Evolutionary conservation across 2,888 invertebrate species (phyloP).

Genomic region (Ochropacha duplaris): DNA sequence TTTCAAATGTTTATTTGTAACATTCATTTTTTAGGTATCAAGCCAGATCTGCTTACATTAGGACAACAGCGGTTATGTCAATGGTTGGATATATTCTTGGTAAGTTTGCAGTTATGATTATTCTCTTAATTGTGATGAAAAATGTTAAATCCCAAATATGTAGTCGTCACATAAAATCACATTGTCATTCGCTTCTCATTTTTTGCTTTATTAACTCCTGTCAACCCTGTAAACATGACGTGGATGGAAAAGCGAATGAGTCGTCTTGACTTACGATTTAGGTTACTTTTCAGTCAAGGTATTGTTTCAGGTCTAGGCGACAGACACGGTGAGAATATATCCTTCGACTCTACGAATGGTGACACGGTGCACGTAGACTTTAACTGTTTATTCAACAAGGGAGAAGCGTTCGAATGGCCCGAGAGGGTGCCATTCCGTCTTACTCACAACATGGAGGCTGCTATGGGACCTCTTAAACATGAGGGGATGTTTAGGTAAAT

Average conservation of each 20-base stretch:
- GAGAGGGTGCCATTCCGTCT: conserved; percentile 96
- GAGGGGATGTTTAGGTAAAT: conserved; percentile 91
- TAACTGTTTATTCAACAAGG: conserved; percentile 97
- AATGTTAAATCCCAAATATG: too few species aligned
- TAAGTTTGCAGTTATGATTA: conserved; percentile 28
- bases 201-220: too few species aligned
- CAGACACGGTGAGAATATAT: conserved; percentile 97
- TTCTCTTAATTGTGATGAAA: too few species aligned
- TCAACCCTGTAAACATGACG: too few species aligned
- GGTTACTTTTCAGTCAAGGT: not conserved
- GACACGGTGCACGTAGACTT: conserved; percentile 99
- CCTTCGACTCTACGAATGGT: conserved; percentile 95
- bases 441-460: conserved; percentile 98
- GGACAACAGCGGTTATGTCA: conserved; percentile 98
- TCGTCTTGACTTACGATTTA: not conserved
- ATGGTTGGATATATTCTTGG: conserved; percentile 96
- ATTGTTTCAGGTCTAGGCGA: conserved; percentile 91
- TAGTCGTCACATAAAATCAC: too few species aligned
- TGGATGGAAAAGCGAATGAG: too few species aligned
- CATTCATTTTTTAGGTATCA: conserved; percentile 86
- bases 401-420: conserved; percentile 94
- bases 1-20: not conserved
- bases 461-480: conserved; percentile 96
- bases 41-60: conserved; percentile 94
- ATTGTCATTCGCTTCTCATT: too few species aligned